phyloP scores from a whole-genome alignment of 2,113 vertebrate species.

The Podarcis muralis region DNA sequence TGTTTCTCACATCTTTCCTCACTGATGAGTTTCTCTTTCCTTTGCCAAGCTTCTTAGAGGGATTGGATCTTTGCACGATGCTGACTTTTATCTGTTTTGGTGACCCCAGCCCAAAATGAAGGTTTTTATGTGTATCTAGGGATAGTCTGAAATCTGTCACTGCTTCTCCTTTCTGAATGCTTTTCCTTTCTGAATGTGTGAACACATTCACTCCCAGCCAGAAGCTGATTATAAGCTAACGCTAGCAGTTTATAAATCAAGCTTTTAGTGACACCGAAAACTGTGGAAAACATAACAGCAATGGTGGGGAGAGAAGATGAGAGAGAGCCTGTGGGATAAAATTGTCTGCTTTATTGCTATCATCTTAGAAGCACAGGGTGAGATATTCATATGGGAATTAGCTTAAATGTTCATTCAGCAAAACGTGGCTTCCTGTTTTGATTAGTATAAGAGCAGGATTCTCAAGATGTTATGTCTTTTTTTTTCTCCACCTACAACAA shows the following conservation, averaged over 20 bases:
- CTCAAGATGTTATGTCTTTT: conserved; percentile 48
- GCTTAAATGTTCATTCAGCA: conserved; percentile 40
- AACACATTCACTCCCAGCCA: not conserved
- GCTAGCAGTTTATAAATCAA: conserved; percentile 35
- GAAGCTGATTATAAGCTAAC: conserved; percentile 25
- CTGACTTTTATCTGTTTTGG: not conserved
- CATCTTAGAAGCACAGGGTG: not conserved
- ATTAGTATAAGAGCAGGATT: conserved; percentile 15
- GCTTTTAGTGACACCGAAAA: conserved; percentile 38
- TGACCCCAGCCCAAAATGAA: conserved; percentile 10
- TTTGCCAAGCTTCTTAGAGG: not conserved
- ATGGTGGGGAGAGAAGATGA: not conserved
- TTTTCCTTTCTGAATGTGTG: not conserved
- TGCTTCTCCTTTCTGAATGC: not conserved
- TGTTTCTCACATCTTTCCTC: not conserved
- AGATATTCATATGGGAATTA: conserved; percentile 31
- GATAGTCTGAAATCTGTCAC: not conserved
- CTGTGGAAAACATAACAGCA: conserved; percentile 24
- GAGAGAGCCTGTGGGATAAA: not conserved
- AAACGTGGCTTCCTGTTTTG: conserved; percentile 30
- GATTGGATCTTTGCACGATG: not conserved
- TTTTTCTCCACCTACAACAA: conserved; percentile 31
- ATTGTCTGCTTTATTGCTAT: conserved; percentile 31
- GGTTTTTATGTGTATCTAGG: not conserved
- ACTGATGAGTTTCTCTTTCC: not conserved